phyloP scores from a whole-genome alignment of 2,113 vertebrate species.

The Psittacus erithacus region DNA sequence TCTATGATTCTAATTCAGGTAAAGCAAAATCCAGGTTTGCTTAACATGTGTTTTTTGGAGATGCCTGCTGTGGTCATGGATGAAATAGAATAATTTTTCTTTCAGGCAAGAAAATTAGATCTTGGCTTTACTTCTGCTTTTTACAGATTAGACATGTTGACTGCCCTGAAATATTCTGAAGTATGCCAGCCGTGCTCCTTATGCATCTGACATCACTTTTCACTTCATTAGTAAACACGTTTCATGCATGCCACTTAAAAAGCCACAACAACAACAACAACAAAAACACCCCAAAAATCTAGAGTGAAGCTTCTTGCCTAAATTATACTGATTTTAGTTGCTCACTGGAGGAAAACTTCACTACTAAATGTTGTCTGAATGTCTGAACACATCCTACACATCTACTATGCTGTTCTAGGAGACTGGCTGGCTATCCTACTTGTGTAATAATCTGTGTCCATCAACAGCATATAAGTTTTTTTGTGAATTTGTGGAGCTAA shows the following conservation, averaged over 20 bases:
- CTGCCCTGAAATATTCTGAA: background rate
- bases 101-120: background rate
- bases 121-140: background rate
- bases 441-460: background rate
- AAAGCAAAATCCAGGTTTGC: background rate
- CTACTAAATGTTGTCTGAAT: background rate
- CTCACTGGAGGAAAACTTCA: background rate
- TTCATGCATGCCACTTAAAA: background rate
- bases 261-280: background rate
- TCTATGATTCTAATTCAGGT: background rate
- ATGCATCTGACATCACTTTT: background rate
- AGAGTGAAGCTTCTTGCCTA: background rate
- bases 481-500: background rate
- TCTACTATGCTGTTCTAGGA: background rate
- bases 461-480: background rate
- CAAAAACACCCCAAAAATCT: background rate
- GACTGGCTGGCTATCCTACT: background rate
- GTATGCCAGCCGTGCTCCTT: background rate
- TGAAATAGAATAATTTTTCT: background rate
- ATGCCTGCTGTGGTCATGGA: background rate
- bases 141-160: background rate
- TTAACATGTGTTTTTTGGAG: background rate
- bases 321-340: background rate
- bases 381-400: background rate
- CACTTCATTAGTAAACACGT: background rate